Percentiles rank a stretch among this genome's conserved stretches.
Evolutionary conservation across 2,113 vertebrate genomes (phyloP).

Genomic region (Mormoops blainvillei): DNA sequence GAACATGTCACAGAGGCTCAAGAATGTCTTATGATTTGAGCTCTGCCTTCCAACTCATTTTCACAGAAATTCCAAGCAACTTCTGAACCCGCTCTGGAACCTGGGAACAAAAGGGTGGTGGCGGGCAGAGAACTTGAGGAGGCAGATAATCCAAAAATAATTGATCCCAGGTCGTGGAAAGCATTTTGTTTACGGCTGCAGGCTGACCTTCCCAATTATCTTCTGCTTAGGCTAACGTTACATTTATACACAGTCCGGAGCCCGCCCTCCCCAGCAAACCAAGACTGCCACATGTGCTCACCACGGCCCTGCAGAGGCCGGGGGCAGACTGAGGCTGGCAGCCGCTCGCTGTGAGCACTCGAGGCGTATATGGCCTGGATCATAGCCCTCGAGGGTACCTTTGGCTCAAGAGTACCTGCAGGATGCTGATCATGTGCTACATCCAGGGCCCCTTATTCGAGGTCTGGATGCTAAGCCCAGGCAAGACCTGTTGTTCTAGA

Average conservation of each 20-base stretch:
- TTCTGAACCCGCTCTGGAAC: constrained; percentile 5
- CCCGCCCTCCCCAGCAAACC: neutral
- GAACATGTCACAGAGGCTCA: neutral
- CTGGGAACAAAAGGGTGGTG: constrained; percentile 50
- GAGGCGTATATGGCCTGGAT: neutral
- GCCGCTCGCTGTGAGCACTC: neutral
- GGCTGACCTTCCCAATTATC: constrained; percentile 63
- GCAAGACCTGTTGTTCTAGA: neutral
- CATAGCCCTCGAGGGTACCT: neutral
- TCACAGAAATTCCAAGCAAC: constrained; percentile 19
- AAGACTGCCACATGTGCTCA: accelerated
- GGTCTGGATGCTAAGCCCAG: no score
- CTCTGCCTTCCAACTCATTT: constrained; percentile 4
- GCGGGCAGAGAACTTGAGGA: constrained; percentile 46
- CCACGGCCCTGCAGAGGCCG: neutral
- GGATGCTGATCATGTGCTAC: neutral
- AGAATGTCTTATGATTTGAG: neutral
- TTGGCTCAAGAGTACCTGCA: neutral
- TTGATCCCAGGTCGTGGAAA: constrained; percentile 65
- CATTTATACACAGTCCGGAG: neutral
- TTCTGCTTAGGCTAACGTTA: constrained; percentile 66
- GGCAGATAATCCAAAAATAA: constrained; percentile 75
- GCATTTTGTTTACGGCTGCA: constrained; percentile 58
- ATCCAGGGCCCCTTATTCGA: neutral
- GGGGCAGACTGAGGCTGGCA: neutral